Evolutionary conservation across 2,888 invertebrate species (phyloP), one percentile per base, ranked within the genome.

Genomic region (Eupithecia centaureata): DNA sequence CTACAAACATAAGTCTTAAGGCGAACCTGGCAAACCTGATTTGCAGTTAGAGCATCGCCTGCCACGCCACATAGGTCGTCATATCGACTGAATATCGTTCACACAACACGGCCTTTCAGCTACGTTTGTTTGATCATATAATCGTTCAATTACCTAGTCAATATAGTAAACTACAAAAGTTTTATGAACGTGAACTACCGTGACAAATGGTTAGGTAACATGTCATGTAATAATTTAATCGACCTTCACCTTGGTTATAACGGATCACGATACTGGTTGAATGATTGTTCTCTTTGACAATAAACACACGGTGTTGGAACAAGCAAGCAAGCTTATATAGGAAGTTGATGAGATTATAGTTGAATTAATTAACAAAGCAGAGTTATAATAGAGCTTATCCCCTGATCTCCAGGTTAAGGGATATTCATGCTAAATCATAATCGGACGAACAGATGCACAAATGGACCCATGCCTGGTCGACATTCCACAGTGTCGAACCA

Each of bases 161-260:
- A 47, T 47, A 22, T 22, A 22, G 47, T 47, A 18, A 10, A 47
- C 47, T 22, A 47, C 3, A 27, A 58, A 59, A 32, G 3, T 42
- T 25, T 18, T 15, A 33, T 62, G 52, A 62, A 62, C 58, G 58
- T 52, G 67, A 66, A 68, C 59, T 59, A 18, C 56, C 68, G 65
- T 61, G 52, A 27, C n/a, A 22, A 42, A 62, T 51, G 61, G 54
- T 52, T 42, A 57, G 56, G 22, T 64, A 60, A 63, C 35, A 42
- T 65, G 58, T 59, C 62, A 52, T 63, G 42, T 67, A 22, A 69
- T 63, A 69, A 68, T 62, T 57, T 65, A 35, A 66, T 42, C 60
- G 65, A 68, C 76, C 74, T 74, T 64, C 72, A 71, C 80, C 81
- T 82, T 82, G 79, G 77, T 77, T 73, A 68, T 76, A 76, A 80